Conservation (phyloP, 2,797 vertebrate species). For the Lates japonicus region DNA sequence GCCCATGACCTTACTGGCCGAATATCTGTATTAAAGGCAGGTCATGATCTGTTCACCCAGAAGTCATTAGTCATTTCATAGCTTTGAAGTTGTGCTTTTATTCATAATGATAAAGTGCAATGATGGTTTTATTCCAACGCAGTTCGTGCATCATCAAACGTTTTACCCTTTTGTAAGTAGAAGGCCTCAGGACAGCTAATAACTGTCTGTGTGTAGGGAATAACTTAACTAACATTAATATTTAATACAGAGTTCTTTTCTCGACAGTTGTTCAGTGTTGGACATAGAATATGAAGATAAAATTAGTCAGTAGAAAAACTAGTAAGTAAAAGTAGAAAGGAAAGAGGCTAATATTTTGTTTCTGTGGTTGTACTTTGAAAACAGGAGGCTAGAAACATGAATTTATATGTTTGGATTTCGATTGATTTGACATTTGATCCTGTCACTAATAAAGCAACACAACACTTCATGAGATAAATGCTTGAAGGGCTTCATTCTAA, state of each 20-base stretch:
- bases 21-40: constrained; percentile 51
- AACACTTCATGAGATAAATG: constrained; percentile 3
- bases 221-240: constrained; percentile 19
- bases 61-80: constrained; percentile 43
- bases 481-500: constrained; percentile 10
- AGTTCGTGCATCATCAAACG: constrained; percentile 18
- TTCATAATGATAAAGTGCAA: constrained; percentile 54
- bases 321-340: not conserved
- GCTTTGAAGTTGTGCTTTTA: constrained; percentile 32
- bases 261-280: constrained; percentile 4
- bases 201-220: not conserved
- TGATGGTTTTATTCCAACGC: constrained; percentile 47
- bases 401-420: not conserved
- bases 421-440: constrained; percentile 48
- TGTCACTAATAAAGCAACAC: constrained; percentile 13
- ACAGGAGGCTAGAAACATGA: not conserved
- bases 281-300: not conserved
- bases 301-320: not conserved
- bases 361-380: not conserved
- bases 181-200: constrained; percentile 18
- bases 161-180: not conserved
- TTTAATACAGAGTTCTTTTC: constrained; percentile 22
- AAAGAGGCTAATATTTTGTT: not conserved
- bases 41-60: constrained; percentile 62
- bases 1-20: constrained; percentile 51